These are phyloP conservation scores for Penaeus monodon DNA, from an alignment of 2,888 invertebrate species.

Conservation along the genomic window DNA sequence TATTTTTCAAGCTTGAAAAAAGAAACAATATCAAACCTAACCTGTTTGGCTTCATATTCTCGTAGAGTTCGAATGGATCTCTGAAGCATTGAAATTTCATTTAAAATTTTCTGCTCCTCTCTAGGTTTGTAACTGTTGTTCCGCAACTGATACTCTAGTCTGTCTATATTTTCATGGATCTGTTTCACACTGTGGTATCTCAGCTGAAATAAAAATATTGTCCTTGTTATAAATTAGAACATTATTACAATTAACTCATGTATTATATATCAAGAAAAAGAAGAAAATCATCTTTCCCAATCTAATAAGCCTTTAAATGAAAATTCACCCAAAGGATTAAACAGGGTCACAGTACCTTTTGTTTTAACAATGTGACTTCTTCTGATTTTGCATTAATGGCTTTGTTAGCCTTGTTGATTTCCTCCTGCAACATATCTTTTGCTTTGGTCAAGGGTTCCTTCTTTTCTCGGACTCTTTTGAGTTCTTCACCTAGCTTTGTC, in stretches of 20 bases:
- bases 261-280: not conserved
- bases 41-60: slow-evolving; percentile 58
- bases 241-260: not conserved
- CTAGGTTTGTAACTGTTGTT: slow-evolving; percentile 61
- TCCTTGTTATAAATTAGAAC: not conserved
- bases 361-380: slow-evolving; percentile 51
- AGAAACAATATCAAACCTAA: slow-evolving; percentile 19
- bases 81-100: slow-evolving; percentile 62
- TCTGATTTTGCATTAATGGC: slow-evolving; percentile 57
- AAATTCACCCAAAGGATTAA: not conserved
- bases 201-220: slow-evolving; percentile 25
- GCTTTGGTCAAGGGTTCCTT: slow-evolving; percentile 40
- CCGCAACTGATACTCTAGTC: slow-evolving; percentile 59
- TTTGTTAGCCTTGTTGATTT: slow-evolving; percentile 44
- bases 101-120: slow-evolving; percentile 60
- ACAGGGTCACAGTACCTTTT: slow-evolving; percentile 28
- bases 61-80: slow-evolving; percentile 44
- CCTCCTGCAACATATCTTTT: slow-evolving; percentile 13
- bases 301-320: not conserved
- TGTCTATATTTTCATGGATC: slow-evolving; percentile 58
- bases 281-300: not conserved
- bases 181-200: slow-evolving; percentile 57
- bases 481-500: slow-evolving; percentile 33
- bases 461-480: slow-evolving; percentile 38
- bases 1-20: too few species aligned